phyloP scores from a whole-genome alignment of 2,888 invertebrate genomes.

The Sesia apiformis region DNA sequence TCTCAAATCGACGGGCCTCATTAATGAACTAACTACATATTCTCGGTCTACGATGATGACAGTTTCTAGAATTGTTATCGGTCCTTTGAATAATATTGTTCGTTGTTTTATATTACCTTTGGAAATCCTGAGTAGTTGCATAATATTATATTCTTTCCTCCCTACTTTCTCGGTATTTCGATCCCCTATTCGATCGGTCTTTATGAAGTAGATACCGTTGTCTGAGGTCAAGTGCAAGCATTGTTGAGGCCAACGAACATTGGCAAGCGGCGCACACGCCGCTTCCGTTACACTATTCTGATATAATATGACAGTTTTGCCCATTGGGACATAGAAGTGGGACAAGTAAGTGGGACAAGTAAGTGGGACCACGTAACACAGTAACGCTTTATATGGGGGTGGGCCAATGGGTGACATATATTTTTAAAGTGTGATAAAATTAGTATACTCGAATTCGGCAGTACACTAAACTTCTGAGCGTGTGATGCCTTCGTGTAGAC shows the following conservation, averaged over 20 bases:
- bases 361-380: not conserved
- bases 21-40: no score
- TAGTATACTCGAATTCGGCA: no score
- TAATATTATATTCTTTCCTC: no score
- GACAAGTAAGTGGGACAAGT: slow-evolving; percentile 26
- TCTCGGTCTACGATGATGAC: no score
- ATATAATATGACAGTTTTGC: slow-evolving; percentile 69
- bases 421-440: not conserved
- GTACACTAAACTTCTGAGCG: no score
- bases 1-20: no score
- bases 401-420: slow-evolving; percentile 20
- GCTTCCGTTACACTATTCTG: slow-evolving; percentile 67
- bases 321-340: slow-evolving; percentile 50
- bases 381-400: slow-evolving; percentile 24
- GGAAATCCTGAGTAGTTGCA: no score
- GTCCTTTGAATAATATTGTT: no score
- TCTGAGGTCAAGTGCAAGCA: slow-evolving; percentile 33
- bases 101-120: no score
- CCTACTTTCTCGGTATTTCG: no score
- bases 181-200: not conserved
- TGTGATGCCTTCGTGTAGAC: no score
- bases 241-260: slow-evolving; percentile 21
- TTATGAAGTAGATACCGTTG: slow-evolving; percentile 24
- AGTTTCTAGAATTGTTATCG: no score
- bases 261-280: slow-evolving; percentile 40